Base-by-base conservation (phyloP, 2,888 invertebrate genomes). In the Pollenia griseotomentosa region DNA sequence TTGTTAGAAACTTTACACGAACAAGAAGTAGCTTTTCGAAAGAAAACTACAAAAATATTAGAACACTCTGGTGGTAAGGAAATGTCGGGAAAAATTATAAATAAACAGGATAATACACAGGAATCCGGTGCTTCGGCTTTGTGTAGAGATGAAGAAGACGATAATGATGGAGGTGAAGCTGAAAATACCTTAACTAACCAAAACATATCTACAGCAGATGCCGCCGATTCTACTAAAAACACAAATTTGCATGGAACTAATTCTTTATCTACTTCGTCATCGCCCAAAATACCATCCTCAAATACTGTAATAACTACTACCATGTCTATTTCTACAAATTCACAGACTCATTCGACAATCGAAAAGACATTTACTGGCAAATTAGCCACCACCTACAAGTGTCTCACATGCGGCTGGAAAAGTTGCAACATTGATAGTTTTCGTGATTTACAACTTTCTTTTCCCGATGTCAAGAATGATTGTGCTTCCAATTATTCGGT, bases 341-440 rank as follows among this genome's bases (percentile, higher is more conserved):
- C 66, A 66, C 86, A 86, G 85, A 80, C 44, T 59, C 33, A 65
- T 2, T 93, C 93, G 63, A 92, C 93, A 83, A 92, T 94, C 53
- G 96, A 97, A 90, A 95, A 95, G 86, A 95, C 96, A 79, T 97
- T 97, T 90, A 96, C 97, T 0, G 98, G 98, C 0, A 95, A 96
- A 80, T 94, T 96, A 44, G 95, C 96, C 9, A 97, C 97, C 0
- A 96, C 96, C 0, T 96, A 97, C 48, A 95, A 95, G 89, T 98
- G 98, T 92, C 94, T 95, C 16, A 95, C 94, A 73, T 98, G 98
- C 91, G 94, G 95, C 78, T 95, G 95, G 8, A 95, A 95, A 80
- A 97, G 97, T 1, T 95, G 96, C 79, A 96, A 96, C 40, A 95
- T 95, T 0, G 97, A 98, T 92, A 95, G 95, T 74, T 98, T 98